Evolutionary conservation across 1,140 invertebrate genomes (phyloP).

Genomic region (Nylanderia fulva): DNA sequence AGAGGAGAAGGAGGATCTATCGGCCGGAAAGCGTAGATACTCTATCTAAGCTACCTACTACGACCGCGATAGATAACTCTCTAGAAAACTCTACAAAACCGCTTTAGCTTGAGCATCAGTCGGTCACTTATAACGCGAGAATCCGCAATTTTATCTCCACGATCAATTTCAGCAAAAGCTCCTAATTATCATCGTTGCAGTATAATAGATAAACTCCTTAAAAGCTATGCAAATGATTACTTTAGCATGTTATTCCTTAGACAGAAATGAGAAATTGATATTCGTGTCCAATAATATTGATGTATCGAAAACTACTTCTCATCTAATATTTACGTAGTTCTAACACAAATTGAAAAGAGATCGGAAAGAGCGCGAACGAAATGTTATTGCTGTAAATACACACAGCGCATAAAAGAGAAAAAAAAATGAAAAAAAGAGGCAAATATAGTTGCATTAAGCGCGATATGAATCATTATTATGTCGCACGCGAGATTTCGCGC

Average conservation of each 20-base stretch:
- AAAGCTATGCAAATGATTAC: constrained; percentile 36
- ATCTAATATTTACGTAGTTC: not conserved
- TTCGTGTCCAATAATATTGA: not conserved
- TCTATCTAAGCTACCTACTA: constrained; percentile 69
- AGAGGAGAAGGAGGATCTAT: constrained; percentile 67
- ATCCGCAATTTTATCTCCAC: not conserved
- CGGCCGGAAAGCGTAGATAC: constrained; percentile 79
- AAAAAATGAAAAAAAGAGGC: too few relatives aligned
- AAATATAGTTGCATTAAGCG: not conserved
- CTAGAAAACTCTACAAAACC: constrained; percentile 70
- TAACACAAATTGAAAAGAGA: not conserved
- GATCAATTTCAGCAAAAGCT: constrained; percentile 38
- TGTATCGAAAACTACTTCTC: not conserved
- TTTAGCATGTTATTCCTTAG: not conserved
- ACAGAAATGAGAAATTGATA: not conserved
- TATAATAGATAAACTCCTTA: constrained; percentile 9
- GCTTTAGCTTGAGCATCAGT: constrained; percentile 41
- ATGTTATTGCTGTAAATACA: not conserved
- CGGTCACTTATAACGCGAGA: constrained; percentile 26
- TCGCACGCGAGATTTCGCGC: constrained; percentile 15
- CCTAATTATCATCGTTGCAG: constrained; percentile 47
- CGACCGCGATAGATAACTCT: constrained; percentile 73
- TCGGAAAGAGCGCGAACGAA: not conserved
- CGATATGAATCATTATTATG: constrained; percentile 10
- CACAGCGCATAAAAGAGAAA: too few relatives aligned